These are phyloP conservation scores for Polydrusus pterygomalis DNA, from an alignment of 2,888 invertebrate genomes.

Conservation along the genomic window DNA sequence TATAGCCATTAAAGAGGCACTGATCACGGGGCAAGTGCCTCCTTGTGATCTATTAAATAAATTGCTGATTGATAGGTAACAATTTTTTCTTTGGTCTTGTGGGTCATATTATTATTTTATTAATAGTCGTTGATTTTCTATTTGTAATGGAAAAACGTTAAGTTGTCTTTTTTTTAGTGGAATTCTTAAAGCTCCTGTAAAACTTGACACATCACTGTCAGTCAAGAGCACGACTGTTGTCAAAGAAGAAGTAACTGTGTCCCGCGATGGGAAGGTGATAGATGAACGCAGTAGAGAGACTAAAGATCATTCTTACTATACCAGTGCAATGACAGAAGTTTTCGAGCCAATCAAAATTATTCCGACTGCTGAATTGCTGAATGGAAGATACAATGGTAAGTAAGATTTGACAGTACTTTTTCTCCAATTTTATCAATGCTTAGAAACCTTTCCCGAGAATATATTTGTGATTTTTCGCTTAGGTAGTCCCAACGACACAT, in stretches of 20 bases:
- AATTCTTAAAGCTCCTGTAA: constrained; percentile 79
- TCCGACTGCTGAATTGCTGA: constrained; percentile 67
- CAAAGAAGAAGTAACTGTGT: constrained; percentile 82
- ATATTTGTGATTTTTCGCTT: constrained; percentile 32
- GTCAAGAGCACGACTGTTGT: constrained; percentile 83
- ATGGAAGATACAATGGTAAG: constrained; percentile 67
- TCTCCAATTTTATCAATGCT: no score
- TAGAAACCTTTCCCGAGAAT: not conserved
- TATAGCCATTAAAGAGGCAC: constrained; percentile 79
- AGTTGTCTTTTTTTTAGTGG: constrained; percentile 66
- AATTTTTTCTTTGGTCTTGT: no score
- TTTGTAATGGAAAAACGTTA: not conserved
- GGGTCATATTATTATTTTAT: no score
- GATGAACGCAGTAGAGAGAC: constrained; percentile 82
- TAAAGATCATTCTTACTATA: constrained; percentile 82
- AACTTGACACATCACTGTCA: constrained; percentile 81
- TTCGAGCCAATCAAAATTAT: constrained; percentile 77
- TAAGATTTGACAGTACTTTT: not conserved
- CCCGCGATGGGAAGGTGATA: constrained; percentile 79
- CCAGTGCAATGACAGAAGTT: constrained; percentile 79
- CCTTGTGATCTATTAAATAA: constrained; percentile 83
- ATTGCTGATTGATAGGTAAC: constrained; percentile 77
- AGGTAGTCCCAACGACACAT: constrained; percentile 49
- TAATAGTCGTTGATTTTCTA: no score
- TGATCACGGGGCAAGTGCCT: constrained; percentile 81